phyloP scores from a whole-genome alignment of 2,113 vertebrate species.

The Castor canadensis region DNA sequence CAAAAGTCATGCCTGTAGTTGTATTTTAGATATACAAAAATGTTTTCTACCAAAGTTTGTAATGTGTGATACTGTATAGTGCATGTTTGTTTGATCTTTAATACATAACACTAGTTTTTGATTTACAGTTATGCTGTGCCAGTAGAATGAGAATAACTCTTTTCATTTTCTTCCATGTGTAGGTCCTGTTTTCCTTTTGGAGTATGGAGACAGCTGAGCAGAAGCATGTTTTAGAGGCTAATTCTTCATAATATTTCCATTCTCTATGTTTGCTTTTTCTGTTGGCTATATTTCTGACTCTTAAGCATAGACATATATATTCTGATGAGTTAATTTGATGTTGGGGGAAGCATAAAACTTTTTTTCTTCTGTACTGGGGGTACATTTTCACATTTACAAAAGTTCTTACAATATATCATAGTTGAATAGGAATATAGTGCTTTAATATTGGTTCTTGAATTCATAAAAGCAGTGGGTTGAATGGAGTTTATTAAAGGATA shows the following conservation, averaged over 20 bases:
- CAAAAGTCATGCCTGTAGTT: constrained; percentile 3
- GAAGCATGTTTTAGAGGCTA: background rate
- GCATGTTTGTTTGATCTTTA: background rate
- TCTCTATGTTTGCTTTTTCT: constrained; percentile 35
- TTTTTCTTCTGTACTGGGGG: no score
- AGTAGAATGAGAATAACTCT: background rate
- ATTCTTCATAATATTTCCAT: constrained; percentile 11
- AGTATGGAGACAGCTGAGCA: background rate
- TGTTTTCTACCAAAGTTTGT: background rate
- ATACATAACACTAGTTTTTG: background rate
- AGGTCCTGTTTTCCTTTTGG: background rate
- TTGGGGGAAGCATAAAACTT: no score
- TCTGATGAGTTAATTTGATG: constrained; percentile 15
- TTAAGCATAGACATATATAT: background rate
- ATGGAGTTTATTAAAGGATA: background rate
- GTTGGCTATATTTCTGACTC: background rate
- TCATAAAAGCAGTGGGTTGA: background rate
- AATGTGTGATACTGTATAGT: background rate
- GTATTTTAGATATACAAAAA: background rate
- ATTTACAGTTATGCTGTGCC: background rate
- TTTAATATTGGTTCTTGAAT: background rate
- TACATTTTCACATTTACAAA: no score
- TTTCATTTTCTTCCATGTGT: background rate
- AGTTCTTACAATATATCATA: no score
- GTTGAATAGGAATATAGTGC: background rate